phyloP scores from a whole-genome alignment of 2,888 invertebrate species.

The Acleris literana region DNA sequence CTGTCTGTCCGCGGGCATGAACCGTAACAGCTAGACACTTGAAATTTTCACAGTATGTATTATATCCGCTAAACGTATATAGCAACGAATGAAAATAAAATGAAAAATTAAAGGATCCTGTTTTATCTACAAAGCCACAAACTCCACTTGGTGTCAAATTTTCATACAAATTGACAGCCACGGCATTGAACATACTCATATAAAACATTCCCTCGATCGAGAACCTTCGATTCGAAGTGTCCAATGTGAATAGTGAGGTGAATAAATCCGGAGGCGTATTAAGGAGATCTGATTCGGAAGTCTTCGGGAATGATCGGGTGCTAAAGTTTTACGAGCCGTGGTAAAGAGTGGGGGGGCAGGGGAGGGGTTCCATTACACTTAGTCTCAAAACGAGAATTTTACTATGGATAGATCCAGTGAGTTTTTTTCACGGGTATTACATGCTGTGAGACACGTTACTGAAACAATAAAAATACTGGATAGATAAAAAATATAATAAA shows the following conservation, averaged over 20 bases:
- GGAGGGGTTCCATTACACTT: slow-evolving; percentile 11
- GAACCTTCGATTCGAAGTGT: slow-evolving; percentile 22
- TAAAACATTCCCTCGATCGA: not conserved
- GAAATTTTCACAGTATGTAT: too few species aligned
- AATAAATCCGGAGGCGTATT: slow-evolving; percentile 35
- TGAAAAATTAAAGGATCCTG: too few species aligned
- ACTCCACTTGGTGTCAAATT: not conserved
- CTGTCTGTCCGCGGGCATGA: too few species aligned
- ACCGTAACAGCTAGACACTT: too few species aligned
- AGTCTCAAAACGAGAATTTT: not conserved
- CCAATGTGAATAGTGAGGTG: slow-evolving; percentile 35
- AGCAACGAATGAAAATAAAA: too few species aligned
- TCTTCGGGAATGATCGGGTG: slow-evolving; percentile 27
- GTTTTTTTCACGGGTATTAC: too few species aligned
- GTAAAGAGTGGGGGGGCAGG: slow-evolving; percentile 36
- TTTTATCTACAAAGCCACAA: too few species aligned
- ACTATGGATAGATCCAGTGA: not conserved
- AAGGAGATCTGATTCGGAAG: slow-evolving; percentile 26
- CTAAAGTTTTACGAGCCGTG: slow-evolving; percentile 39
- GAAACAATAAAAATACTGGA: too few species aligned
- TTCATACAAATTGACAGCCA: not conserved
- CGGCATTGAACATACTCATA: not conserved
- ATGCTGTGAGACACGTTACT: too few species aligned
- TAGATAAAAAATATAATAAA: too few species aligned
- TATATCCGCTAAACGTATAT: too few species aligned